Evolutionary conservation across 2,113 vertebrate genomes (phyloP).

Genomic region (Plecotus auritus): DNA sequence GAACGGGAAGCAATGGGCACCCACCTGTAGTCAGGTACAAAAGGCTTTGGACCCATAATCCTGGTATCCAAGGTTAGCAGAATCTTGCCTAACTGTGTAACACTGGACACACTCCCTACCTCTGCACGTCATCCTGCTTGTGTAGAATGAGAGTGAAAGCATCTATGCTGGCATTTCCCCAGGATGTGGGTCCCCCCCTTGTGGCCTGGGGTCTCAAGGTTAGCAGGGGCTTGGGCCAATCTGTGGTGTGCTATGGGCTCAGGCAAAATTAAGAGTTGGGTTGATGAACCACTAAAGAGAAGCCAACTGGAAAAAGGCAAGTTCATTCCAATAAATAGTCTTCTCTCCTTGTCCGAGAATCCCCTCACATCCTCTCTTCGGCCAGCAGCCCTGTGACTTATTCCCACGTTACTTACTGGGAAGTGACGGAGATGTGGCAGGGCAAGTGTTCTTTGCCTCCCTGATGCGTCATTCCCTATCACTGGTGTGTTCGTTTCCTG

Average conservation of each 20-base stretch:
- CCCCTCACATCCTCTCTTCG: background rate
- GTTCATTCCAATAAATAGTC: background rate
- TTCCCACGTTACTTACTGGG: background rate
- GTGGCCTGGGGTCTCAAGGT: background rate
- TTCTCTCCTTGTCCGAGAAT: background rate
- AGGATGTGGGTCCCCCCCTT: background rate
- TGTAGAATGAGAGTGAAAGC: background rate
- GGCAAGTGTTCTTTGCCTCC: no score
- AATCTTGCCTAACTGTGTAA: background rate
- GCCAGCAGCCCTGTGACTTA: no score
- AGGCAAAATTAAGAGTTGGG: background rate
- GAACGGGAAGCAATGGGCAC: background rate
- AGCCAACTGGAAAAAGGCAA: background rate
- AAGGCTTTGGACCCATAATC: background rate
- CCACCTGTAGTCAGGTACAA: background rate
- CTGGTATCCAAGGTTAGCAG: background rate
- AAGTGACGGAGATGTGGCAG: background rate
- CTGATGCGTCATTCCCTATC: rapidly evolving
- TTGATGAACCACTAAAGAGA: background rate
- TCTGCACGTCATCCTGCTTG: no score
- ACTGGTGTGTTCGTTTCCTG: background rate
- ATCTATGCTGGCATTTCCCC: background rate
- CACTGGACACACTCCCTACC: background rate
- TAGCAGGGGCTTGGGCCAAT: background rate
- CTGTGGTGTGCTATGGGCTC: background rate